Evolutionary conservation across 2,797 vertebrate genomes (phyloP), one percentile per base, ranked within the genome.

Genomic region (Ibycter americanus): DNA sequence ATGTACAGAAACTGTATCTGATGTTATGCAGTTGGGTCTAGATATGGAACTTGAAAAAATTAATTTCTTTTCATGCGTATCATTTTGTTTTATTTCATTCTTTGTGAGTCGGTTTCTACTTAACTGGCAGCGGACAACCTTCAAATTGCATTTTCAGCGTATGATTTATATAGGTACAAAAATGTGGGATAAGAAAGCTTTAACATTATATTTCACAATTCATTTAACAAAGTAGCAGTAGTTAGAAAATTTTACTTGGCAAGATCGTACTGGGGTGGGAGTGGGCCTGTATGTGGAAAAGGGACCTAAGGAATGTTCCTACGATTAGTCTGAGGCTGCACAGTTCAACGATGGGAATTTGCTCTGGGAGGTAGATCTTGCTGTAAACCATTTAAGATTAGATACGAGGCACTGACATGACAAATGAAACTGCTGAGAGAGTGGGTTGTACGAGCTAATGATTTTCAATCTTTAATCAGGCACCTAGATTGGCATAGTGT

Each of bases 401-500:
- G 96, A 97, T 96, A 77, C 0, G 21, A 63, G 63, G 87, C 63
- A 54, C 31, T 51, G 96, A 97, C 96, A 96, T 96, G 97, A 98
- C 95, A 97, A 98, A 97, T 96, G 94, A 89, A 95, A 93, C 89
- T 74, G 86, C 76, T 18, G 92, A 92, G 72, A 94, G 73, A 76
- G 55, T 8, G 62, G 90, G 94, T 94, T 29, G 0, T 62, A 86
- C 1, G 12, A 92, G 97, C 96, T 98, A 98, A 98, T 97, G 95
- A 97, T 97, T 98, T 97, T 93, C 96, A 94, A 70, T 97, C 97
- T 98, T 95, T 96, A 97, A 97, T 98, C 97, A 97, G 96, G 93
- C 93, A 86, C 80, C 85, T 14, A 56, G 67, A 88, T 89, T 97
- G 96, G 97, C 96, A 95, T 38, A 78, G 49, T 34, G 66, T 85